phyloP scores from a whole-genome alignment of 2,888 invertebrate species.

The Bombylius major region DNA sequence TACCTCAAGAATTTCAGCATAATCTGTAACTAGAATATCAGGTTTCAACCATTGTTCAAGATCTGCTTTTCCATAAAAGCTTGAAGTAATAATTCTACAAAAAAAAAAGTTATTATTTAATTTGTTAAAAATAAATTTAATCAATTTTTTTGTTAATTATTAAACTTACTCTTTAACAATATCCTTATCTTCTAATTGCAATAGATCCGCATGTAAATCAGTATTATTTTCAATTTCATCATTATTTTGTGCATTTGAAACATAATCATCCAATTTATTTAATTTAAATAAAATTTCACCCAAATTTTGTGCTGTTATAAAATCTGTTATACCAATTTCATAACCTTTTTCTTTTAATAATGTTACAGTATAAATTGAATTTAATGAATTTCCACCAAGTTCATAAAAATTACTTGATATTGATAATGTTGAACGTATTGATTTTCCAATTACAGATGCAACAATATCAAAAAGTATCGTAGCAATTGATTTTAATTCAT shows the following conservation, averaged over 20 bases:
- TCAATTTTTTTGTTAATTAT: neutral
- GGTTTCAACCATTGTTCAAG: slow-evolving; percentile 66
- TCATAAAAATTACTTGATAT: slow-evolving; percentile 65
- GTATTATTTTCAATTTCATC: slow-evolving; percentile 24
- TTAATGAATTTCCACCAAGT: slow-evolving; percentile 75
- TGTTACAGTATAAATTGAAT: slow-evolving; percentile 72
- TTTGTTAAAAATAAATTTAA: neutral
- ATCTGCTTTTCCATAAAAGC: slow-evolving; percentile 78
- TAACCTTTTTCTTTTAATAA: slow-evolving; percentile 63
- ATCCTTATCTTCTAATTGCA: slow-evolving; percentile 44
- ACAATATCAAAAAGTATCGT: slow-evolving; percentile 61
- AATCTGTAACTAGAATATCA: slow-evolving; percentile 53
- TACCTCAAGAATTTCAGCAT: slow-evolving; percentile 49
- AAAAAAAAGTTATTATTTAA: neutral
- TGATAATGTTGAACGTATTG: slow-evolving; percentile 48
- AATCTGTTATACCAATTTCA: slow-evolving; percentile 69
- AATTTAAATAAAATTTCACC: slow-evolving; percentile 56
- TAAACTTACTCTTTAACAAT: slow-evolving; percentile 55
- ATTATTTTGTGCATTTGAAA: slow-evolving; percentile 7
- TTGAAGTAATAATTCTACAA: slow-evolving; percentile 66
- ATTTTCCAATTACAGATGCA: slow-evolving; percentile 54
- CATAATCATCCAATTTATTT: slow-evolving; percentile 10
- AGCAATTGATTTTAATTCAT: slow-evolving; percentile 47
- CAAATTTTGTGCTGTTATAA: slow-evolving; percentile 57
- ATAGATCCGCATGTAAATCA: slow-evolving; percentile 27